Evolutionary conservation across 2,113 vertebrate genomes (phyloP).

Genomic region (Hemicordylus capensis): DNA sequence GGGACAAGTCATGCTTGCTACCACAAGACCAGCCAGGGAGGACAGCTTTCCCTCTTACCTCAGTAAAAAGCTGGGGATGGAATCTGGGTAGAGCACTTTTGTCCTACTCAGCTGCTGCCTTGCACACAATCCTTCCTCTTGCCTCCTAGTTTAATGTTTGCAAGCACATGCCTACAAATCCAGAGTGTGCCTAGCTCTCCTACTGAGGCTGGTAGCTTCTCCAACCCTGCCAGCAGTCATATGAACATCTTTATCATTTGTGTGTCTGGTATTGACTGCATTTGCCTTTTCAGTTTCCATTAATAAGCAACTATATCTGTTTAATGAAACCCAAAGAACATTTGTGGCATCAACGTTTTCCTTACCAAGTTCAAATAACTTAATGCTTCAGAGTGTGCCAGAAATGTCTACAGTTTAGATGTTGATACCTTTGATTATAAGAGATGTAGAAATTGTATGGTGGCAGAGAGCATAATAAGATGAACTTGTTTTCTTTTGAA

Average conservation of each 20-base stretch:
- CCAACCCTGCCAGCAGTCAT: background rate
- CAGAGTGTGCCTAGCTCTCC: no score
- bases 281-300: background rate
- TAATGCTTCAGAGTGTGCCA: conserved; percentile 23
- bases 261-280: background rate
- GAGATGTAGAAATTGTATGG: conserved; percentile 50
- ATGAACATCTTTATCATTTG: background rate
- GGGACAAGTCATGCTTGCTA: no score
- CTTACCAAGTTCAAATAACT: background rate
- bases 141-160: no score
- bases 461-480: conserved; percentile 14
- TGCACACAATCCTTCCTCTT: no score
- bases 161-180: no score
- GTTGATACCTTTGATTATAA: conserved; percentile 60
- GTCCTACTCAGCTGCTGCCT: no score
- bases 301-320: background rate
- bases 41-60: no score
- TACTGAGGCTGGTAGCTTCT: no score
- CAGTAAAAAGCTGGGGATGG: no score
- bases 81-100: no score
- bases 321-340: background rate
- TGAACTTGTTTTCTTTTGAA: conserved; percentile 24
- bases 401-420: conserved; percentile 3
- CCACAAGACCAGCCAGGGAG: no score
- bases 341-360: conserved; percentile 29